Base-by-base conservation (phyloP, 2,888 invertebrate genomes). In the Petrolisthes cinctipes region DNA sequence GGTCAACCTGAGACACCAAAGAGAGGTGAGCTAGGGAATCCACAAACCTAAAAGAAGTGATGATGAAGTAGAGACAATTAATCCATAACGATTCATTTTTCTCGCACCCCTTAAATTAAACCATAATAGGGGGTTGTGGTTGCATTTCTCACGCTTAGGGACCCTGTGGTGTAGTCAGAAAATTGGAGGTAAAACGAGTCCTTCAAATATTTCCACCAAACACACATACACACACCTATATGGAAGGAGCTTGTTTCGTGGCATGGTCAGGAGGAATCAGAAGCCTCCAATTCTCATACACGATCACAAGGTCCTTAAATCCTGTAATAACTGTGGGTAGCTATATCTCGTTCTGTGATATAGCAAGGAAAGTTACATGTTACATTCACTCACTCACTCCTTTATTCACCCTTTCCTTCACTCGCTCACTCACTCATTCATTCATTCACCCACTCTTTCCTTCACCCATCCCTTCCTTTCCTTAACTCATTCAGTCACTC, bases 21-120 rank as follows among this genome's bases (percentile, higher is more conserved):
- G n/a, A 4, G n/a, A 79, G 79, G 79, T 79, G 54, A 79, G n/a
- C n/a, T n/a, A n/a, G 79, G 61, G 61, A 9, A 37, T 37, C 5
- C 6, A 76, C 75, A 37, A n/a, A 17, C n/a, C 66, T 1, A 66
- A 3, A 66, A 2, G n/a, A n/a, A 17, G 66, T 11, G 11, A 2
- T 76, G 14, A 20, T 1, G 9, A 2, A 76, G 37, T 4, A 51
- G 17, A 11, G 9, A 37, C 4, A 4, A 23, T 51, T 53, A 66
- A 66, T 11, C 66, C 66, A 66, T 66, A n/a, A 66, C 66, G 1
- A n/a, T 14, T 14, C 1, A 2, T 66, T 66, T 66, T 66, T 66
- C n/a, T 11, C n/a, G 66, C n/a, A 37, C 37, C 37, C 37, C 0
- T 37, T 37, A 37, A 37, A 37, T 37, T 37, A 37, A 37, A 37